Percentiles rank a stretch among this genome's conserved stretches.
Evolutionary conservation across 1,140 invertebrate genomes (phyloP).

Genomic region (Conus ventricosus): DNA sequence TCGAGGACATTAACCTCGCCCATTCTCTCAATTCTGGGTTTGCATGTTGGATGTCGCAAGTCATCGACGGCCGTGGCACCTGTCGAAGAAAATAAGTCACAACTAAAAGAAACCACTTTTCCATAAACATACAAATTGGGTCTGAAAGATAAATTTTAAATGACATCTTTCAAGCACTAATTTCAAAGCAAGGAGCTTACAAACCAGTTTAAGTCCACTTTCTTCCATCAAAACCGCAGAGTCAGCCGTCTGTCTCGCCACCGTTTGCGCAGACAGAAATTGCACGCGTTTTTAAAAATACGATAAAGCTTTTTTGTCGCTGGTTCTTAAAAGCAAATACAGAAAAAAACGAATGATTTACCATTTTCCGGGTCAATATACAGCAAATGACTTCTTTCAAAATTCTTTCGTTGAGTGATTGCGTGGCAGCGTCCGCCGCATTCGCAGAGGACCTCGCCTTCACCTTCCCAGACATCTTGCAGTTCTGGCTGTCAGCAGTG

Average conservation of each 20-base stretch:
- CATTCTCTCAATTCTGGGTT: slow-evolving; percentile 9
- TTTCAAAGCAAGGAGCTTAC: background rate
- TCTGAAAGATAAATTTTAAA: background rate
- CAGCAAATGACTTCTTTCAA: slow-evolving; percentile 78
- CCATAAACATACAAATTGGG: background rate
- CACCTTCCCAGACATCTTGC: slow-evolving; percentile 75
- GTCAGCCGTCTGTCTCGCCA: slow-evolving; percentile 43
- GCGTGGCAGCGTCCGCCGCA: slow-evolving; percentile 75
- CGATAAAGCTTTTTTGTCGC: slow-evolving; percentile 33
- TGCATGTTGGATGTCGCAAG: slow-evolving; percentile 9
- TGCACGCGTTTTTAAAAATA: slow-evolving; percentile 22
- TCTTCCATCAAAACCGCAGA: slow-evolving; percentile 34
- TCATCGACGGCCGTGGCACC: background rate
- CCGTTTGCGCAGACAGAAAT: slow-evolving; percentile 35
- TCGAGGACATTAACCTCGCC: slow-evolving; percentile 38
- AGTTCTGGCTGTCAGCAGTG: slow-evolving; percentile 55
- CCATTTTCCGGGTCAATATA: slow-evolving; percentile 79
- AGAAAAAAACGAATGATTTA: slow-evolving; percentile 54
- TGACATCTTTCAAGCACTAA: background rate
- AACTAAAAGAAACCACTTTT: background rate
- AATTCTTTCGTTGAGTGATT: slow-evolving; percentile 78
- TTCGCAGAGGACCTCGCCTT: slow-evolving; percentile 75
- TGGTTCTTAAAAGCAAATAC: slow-evolving; percentile 17
- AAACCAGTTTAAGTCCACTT: slow-evolving; percentile 27
- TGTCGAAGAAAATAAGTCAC: background rate